These are phyloP conservation scores for Trypoxylus dichotomus DNA, from an alignment of 1,140 invertebrate species.

Conservation along the genomic window DNA sequence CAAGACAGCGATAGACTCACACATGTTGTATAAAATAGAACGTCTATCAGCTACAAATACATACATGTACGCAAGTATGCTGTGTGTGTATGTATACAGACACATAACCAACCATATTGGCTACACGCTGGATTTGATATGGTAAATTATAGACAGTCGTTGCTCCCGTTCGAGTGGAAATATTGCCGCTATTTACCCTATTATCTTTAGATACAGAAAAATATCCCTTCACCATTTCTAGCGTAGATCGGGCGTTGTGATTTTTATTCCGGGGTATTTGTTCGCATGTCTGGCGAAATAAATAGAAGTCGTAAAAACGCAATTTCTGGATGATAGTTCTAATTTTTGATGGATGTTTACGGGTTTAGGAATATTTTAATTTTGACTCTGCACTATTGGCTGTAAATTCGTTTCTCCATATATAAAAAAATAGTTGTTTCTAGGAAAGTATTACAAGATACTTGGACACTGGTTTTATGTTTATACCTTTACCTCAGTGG, in stretches of 20 bases:
- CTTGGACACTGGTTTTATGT: no score
- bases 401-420: no score
- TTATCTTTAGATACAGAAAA: conserved; percentile 30
- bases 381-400: no score
- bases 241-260: not conserved
- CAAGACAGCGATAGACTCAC: not conserved
- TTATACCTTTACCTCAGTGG: no score
- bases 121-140: conserved; percentile 34
- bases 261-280: conserved; percentile 17
- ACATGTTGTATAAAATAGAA: not conserved
- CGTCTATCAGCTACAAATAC: not conserved
- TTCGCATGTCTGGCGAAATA: conserved; percentile 1
- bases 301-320: conserved; percentile 5
- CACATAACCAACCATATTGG: conserved; percentile 33
- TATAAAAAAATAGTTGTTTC: no score
- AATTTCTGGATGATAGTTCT: not conserved
- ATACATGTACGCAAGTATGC: not conserved
- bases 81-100: not conserved
- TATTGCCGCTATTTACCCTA: conserved; percentile 34
- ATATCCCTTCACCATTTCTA: not conserved
- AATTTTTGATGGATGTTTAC: not conserved
- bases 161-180: conserved; percentile 33
- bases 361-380: no score
- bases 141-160: conserved; percentile 35
- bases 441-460: no score